phyloP scores from a whole-genome alignment of 2,797 vertebrate genomes.

The Ambastaia sidthimunki region DNA sequence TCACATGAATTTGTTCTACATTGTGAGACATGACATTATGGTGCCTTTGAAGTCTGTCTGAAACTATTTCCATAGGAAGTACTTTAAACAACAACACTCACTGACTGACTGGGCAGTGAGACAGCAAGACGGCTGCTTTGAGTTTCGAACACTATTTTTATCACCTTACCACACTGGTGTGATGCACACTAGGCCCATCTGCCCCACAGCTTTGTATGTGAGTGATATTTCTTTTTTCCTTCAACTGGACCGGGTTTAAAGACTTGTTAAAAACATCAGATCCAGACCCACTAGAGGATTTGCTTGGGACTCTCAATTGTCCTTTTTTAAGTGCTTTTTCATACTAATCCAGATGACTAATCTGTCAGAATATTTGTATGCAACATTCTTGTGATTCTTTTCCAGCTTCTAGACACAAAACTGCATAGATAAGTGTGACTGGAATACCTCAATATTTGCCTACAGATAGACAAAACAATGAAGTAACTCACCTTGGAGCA shows the following conservation, averaged over 20 bases:
- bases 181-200: conserved; percentile 30
- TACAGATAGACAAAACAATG: conserved; percentile 34
- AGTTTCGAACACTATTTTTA: background rate
- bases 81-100: background rate
- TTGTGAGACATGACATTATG: too few species aligned
- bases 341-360: conserved; percentile 21
- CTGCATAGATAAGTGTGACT: conserved; percentile 3
- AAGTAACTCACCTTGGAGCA: conserved; percentile 22
- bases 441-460: conserved; percentile 17
- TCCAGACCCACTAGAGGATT: conserved; percentile 27
- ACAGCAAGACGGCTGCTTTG: background rate
- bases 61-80: background rate
- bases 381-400: conserved; percentile 35
- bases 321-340: conserved; percentile 8
- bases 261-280: conserved; percentile 15
- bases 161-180: background rate
- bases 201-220: conserved; percentile 6
- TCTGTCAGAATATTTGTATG: conserved; percentile 9
- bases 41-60: background rate
- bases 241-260: conserved; percentile 12
- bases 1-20: too few species aligned
- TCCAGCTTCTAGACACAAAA: conserved; percentile 16
- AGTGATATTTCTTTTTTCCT: background rate
- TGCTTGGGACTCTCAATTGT: conserved; percentile 10
- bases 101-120: background rate